These are phyloP conservation scores for Pammene aurita DNA, from an alignment of 2,888 invertebrate genomes.

Conservation along the genomic window DNA sequence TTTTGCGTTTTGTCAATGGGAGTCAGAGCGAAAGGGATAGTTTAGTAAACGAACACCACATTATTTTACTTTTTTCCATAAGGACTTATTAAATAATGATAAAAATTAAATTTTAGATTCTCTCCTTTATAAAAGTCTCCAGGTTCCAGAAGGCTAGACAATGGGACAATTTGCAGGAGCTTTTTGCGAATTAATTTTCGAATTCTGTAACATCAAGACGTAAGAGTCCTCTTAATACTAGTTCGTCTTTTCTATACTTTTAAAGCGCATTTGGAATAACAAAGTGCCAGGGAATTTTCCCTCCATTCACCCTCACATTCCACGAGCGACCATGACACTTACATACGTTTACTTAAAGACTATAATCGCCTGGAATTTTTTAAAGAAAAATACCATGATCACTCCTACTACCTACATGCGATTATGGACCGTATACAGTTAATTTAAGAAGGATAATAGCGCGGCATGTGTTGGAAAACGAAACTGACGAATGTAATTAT, in stretches of 20 bases:
- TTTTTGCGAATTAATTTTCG: no score
- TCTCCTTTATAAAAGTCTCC: no score
- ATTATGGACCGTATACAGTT: neutral
- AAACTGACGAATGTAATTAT: slow-evolving; percentile 20
- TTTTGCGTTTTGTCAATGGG: no score
- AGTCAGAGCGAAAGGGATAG: no score
- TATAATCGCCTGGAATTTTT: neutral
- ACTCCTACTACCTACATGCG: neutral
- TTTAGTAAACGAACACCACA: no score
- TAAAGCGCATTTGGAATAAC: neutral
- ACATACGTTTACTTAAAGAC: neutral
- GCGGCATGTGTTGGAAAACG: neutral
- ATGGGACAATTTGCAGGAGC: no score
- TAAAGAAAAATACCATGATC: neutral
- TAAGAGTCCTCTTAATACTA: neutral
- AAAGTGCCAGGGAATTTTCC: slow-evolving; percentile 10
- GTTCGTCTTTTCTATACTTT: neutral
- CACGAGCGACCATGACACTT: neutral
- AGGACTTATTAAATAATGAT: no score
- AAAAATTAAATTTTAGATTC: no score
- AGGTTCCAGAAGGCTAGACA: no score
- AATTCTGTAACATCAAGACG: no score
- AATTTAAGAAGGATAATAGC: slow-evolving; percentile 8
- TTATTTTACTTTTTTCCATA: no score
- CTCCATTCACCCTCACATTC: neutral